Evolutionary conservation across 2,888 invertebrate genomes (phyloP), one percentile per base, ranked within the genome.

Genomic region (Galeruca laticollis): DNA sequence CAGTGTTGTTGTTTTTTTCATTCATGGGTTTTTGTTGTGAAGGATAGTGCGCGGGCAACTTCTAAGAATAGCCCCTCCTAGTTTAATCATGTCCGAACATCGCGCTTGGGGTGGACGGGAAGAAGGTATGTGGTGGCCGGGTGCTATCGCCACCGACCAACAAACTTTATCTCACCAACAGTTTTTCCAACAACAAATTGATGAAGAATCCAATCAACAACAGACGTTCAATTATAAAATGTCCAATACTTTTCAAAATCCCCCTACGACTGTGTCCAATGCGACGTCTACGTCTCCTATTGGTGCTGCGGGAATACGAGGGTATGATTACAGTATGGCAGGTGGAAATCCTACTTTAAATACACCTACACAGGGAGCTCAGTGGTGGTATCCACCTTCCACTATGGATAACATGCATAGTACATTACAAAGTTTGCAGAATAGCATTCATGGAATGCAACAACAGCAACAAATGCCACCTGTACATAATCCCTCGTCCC

Each of bases 181-280:
- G 65, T 79, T 82, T 71, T 78, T 81, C 66, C 81, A 81, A 52
- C 82, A 86, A 67, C 86, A 85, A 72, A 86, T 86, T 77, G 86
- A 87, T 64, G 88, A 88, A 72, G 89, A 81, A 89, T 87, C 88
- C 73, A 88, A 87, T 74, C 87, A 87, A 62, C 88, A 89, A 77
- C 94, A 94, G 86, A 88, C 94, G 79, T 94, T 94, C 85, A 91
- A 92, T 74, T 94, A 94, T 86, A 94, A 94, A 89, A 94, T 94
- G 93, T 92, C 93, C 81, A 92, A 92, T 85, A 93, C 92, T 85
- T 94, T 94, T 88, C 90, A 93, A 81, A 90, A 90, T 85, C 89
- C 90, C 80, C 91, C 89, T 86, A 91, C 89, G 83, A 89, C 89
- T 82, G 89, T 87, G 87, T 90, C 88, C 86, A 88, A 89, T 78